phyloP scores from a whole-genome alignment of 1,140 invertebrate species.

The Zaprionus davidi region DNA sequence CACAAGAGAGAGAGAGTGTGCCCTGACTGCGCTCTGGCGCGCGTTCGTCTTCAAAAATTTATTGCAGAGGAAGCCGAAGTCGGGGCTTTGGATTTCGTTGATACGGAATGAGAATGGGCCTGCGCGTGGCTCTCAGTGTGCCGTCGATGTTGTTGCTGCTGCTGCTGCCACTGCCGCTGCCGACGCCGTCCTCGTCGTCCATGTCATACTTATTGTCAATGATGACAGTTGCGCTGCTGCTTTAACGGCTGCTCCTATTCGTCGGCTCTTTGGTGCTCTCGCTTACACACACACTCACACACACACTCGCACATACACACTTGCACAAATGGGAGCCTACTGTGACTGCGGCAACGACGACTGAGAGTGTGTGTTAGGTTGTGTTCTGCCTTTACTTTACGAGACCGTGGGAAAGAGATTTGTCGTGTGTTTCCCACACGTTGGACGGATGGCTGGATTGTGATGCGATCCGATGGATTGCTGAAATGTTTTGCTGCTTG shows the following conservation, averaged over 20 bases:
- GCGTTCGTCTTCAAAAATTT: slow-evolving; percentile 73
- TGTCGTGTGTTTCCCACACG: slow-evolving; percentile 86
- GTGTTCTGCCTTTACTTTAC: slow-evolving; percentile 81
- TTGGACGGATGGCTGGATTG: slow-evolving; percentile 84
- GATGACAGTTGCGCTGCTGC: slow-evolving; percentile 83
- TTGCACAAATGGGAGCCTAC: slow-evolving; percentile 49
- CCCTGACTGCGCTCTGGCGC: slow-evolving; percentile 69
- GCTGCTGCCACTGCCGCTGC: slow-evolving; percentile 18
- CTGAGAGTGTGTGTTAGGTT: slow-evolving; percentile 46
- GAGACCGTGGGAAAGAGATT: slow-evolving; percentile 86
- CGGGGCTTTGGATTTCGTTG: slow-evolving; percentile 55
- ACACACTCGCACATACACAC: slow-evolving; percentile 27
- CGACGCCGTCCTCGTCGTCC: slow-evolving; percentile 52
- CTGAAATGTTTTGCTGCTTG: slow-evolving; percentile 76
- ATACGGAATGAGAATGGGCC: slow-evolving; percentile 47
- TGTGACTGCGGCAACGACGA: slow-evolving; percentile 26
- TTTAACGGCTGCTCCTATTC: slow-evolving; percentile 55
- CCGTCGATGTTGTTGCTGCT: slow-evolving; percentile 13
- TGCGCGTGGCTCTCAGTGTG: slow-evolving; percentile 73
- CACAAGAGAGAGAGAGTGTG: slow-evolving; percentile 60
- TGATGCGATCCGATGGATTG: slow-evolving; percentile 84
- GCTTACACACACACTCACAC: slow-evolving; percentile 24
- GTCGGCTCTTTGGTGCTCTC: slow-evolving; percentile 54
- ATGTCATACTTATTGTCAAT: slow-evolving; percentile 84
- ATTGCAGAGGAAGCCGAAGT: slow-evolving; percentile 65